Evolutionary conservation across 2,113 vertebrate species (phyloP), one percentile per base, ranked within the genome.

Genomic region (Danionella cerebrum): DNA sequence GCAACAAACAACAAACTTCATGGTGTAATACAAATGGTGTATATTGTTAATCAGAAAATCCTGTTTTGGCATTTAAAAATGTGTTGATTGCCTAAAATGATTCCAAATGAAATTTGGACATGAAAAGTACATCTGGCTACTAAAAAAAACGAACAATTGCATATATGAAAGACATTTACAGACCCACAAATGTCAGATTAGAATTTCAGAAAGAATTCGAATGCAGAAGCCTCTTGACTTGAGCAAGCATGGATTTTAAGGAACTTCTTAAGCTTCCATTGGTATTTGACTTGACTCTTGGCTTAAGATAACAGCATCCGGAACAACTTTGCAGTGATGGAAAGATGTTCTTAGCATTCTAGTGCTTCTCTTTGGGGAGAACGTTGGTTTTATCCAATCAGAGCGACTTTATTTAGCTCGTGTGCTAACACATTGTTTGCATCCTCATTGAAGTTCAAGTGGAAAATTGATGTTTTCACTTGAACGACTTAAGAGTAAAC

Each of bases 341-440:
- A 18, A 60, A 60, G 41, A 45, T 45, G 57, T 19, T 29, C 5
- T 42, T 6, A 2, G 25, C 24, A 19, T 31, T 29, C 39, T 27
- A 60, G 25, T 14, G 13, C 54, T 27, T 39, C 55, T 53, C 63
- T 68, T 39, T 6, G 11, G 63, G 57, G 75, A 25, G 45, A 52
- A 52, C 59, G 13, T 44, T 18, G 42, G 16, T 29, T 35, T 72
- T 54, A 51, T 69, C 67, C 65, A 63, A 79, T 80, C 35, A 55
- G n/a, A 63, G 44, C 10, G 10, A 22, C 44, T 79, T 75, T 76
- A 76, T 78, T 73, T 74, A 80, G 54, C 53, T n/a, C 1, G 9
- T n/a, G 11, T 67, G 51, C 58, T 68, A 73, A 67, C 57, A 54
- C 77, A 75, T 71, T 31, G 69, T 51, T 53, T 53, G 48, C 69